Evolutionary conservation across 1,140 invertebrate genomes (phyloP), one percentile per base, ranked within the genome.

Genomic region (Lasioglossum baleicum): DNA sequence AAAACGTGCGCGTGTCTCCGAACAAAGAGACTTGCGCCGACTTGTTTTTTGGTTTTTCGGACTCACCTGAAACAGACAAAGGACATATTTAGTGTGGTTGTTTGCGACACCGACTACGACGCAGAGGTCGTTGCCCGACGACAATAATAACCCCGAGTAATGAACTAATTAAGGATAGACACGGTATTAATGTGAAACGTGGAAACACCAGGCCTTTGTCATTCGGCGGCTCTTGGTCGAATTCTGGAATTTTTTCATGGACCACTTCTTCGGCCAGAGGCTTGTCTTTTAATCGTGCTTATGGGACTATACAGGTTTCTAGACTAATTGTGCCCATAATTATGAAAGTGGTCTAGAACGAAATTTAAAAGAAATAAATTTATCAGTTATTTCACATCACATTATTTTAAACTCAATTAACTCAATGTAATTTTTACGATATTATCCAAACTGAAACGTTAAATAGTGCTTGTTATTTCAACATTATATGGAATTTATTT

Each of bases 31-130:
- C 7, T 0, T 2, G 6, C 20, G 26, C 26, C 26, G 26, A n/a
- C 56, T 60, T 4, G 44, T n/a, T 3, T 22, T 15, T 17, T 5
- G 13, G 13, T 48, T 5, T 56, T 44, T 51, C 58, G 13, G 13
- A 84, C 87, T 87, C 78, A 88, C 88, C 87, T 89, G 82, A 64
- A 90, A 89, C 87, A 85, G 48, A 87, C 80, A 82, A 71, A 68
- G 4, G 7, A 31, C 68, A 58, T 22, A 0, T 22, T 86, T 44
- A 81, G 44, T 58, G 15, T 61, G 53, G 53, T 11, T 53, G 10
- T 48, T 26, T 66, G 15, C 17, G 61, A 26, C 10, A 53, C 61
- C 77, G 20, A 20, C 35, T 2, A 35, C 13, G 80, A 84, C 80
- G 13, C 72, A 31, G 22, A 73, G 68, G 56, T 75, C 71, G 64